A percentile compares a stretch with the other conserved stretches of the same genome.
Evolutionary conservation across 2,797 vertebrate genomes (phyloP).

Genomic region (Trichosurus vulpecula): DNA sequence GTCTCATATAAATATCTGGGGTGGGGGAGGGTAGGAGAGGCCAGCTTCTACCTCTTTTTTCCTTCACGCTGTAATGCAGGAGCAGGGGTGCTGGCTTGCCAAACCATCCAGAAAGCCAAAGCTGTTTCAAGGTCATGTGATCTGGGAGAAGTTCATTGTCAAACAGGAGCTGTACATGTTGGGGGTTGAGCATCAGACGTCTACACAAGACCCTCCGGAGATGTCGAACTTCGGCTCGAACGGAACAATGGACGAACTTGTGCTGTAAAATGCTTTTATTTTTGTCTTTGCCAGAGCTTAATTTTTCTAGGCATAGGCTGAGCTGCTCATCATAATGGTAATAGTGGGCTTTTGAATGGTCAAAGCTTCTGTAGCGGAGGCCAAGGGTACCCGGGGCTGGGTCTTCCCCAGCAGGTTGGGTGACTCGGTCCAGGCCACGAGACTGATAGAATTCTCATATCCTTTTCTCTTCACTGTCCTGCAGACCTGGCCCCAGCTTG

Average conservation of each 20-base stretch:
- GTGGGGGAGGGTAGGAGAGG: too few species aligned
- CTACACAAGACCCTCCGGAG: conserved; percentile 95
- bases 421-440: conserved; percentile 93
- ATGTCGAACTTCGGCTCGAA: conserved; percentile 94
- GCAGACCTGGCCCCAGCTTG: conserved; percentile 97
- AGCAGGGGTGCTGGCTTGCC: too few species aligned
- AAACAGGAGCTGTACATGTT: conserved; percentile 96
- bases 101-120: conserved; percentile 97
- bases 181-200: conserved; percentile 91
- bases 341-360: conserved; percentile 97
- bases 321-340: conserved; percentile 98
- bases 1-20: too few species aligned
- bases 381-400: conserved; percentile 90
- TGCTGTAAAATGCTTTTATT: conserved; percentile 94
- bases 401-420: conserved; percentile 92
- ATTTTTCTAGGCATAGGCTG: conserved; percentile 94
- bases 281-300: conserved; percentile 95
- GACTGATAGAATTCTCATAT: conserved; percentile 99
- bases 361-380: conserved; percentile 94
- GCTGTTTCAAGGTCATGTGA: conserved; percentile 98
- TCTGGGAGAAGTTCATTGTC: conserved; percentile 94
- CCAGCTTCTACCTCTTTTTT: too few species aligned
- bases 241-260: conserved; percentile 96
- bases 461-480: conserved; percentile 98
- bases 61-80: too few species aligned